Percentiles rank a stretch among this genome's conserved stretches.
Conservation (phyloP, 2,888 invertebrate species). For the Lycaena phlaeas region DNA sequence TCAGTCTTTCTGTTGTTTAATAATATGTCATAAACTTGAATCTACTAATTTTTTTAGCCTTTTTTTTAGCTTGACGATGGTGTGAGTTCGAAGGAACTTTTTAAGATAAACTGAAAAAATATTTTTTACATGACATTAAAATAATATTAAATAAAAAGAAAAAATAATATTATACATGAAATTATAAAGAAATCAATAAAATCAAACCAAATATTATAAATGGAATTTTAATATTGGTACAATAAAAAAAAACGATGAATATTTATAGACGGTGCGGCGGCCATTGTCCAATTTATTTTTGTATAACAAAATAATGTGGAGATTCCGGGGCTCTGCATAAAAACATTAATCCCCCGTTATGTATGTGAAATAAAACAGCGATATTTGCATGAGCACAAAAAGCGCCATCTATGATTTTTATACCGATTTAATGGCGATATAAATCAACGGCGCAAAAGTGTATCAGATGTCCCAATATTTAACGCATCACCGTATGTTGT, state of each 20-base stretch:
- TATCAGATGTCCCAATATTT: slow-evolving; percentile 32
- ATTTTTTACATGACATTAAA: no score
- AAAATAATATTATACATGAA: no score
- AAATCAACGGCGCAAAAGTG: slow-evolving; percentile 47
- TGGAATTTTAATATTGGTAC: neutral
- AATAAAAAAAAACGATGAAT: neutral
- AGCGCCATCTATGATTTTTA: slow-evolving; percentile 44
- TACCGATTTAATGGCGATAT: slow-evolving; percentile 43
- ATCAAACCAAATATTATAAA: neutral
- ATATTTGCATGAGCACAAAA: slow-evolving; percentile 39
- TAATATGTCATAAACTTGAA: no score
- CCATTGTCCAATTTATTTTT: slow-evolving; percentile 20
- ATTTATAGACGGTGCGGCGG: slow-evolving; percentile 4
- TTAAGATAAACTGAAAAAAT: no score
- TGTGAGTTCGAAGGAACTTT: no score
- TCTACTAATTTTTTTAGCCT: no score
- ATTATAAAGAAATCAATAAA: neutral
- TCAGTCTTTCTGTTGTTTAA: no score
- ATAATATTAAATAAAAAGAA: no score
- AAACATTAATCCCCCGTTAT: slow-evolving; percentile 20
- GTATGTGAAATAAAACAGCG: slow-evolving; percentile 34
- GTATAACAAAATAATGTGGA: slow-evolving; percentile 17
- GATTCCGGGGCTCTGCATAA: slow-evolving; percentile 19
- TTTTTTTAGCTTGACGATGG: no score
- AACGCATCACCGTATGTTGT: slow-evolving; percentile 27